A percentile compares a stretch with the other conserved stretches of the same genome.
These are phyloP conservation scores for Caenorhabditis briggsae DNA, from an alignment of 1,140 invertebrate species.

Conservation along the genomic window DNA sequence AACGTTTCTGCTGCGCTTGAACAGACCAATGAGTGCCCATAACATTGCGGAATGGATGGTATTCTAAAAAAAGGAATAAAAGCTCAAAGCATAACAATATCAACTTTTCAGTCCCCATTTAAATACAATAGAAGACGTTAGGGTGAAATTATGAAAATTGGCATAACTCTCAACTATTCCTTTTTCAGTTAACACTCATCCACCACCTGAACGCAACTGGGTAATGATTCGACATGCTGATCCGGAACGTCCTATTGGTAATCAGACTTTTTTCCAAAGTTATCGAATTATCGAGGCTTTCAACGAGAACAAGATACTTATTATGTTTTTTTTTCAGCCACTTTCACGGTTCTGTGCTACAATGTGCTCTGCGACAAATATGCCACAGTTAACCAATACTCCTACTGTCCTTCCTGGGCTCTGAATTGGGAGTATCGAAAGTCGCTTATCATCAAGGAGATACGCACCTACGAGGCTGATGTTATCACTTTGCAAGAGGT, in stretches of 20 bases:
- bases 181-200: conserved; percentile 88
- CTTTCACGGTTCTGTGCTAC: conserved; percentile 97
- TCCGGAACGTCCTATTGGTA: conserved; percentile 84
- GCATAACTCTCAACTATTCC: too few species aligned
- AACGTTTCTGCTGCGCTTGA: too few species aligned
- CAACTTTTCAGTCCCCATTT: too few species aligned
- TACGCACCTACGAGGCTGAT: conserved; percentile 94
- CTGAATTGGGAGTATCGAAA: conserved; percentile 97
- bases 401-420: conserved; percentile 96
- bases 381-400: conserved; percentile 92
- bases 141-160: too few species aligned
- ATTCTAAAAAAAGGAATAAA: too few species aligned
- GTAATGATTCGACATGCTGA: conserved; percentile 89
- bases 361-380: conserved; percentile 99
- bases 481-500: conserved; percentile 98
- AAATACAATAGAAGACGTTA: too few species aligned
- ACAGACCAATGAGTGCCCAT: too few species aligned
- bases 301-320: background rate
- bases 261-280: background rate
- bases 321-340: conserved; percentile 80
- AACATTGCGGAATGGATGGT: too few species aligned
- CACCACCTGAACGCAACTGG: conserved; percentile 92
- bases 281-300: conserved; percentile 22
- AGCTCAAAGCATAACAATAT: too few species aligned
- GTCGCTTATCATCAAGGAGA: conserved; percentile 96